phyloP scores from a whole-genome alignment of 2,113 vertebrate species.

The Formicarius rufipectus region DNA sequence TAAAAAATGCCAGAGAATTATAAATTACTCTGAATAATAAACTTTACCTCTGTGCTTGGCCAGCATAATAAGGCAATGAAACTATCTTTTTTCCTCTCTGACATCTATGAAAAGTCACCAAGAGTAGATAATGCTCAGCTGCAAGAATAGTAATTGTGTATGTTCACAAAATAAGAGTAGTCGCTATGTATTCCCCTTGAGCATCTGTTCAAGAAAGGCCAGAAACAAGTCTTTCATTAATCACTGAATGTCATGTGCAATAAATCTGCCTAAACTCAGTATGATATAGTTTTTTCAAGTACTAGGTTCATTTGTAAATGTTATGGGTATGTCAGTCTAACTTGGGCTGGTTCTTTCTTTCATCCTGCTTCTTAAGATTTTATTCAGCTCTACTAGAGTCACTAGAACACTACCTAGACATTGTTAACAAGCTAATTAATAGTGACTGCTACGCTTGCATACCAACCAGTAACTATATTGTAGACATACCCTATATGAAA shows the following conservation, averaged over 20 bases:
- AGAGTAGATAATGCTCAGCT: background rate
- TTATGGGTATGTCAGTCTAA: background rate
- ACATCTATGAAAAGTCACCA: background rate
- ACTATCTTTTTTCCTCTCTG: background rate
- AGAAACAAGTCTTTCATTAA: conserved; percentile 20
- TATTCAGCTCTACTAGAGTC: background rate
- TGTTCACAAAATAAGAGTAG: background rate
- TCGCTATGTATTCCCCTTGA: background rate
- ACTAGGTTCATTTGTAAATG: conserved; percentile 39
- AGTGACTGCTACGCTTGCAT: background rate
- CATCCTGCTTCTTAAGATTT: background rate
- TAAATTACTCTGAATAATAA: background rate
- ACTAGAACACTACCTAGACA: background rate
- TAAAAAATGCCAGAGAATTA: background rate
- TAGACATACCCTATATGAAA: background rate
- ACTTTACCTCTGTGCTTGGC: background rate
- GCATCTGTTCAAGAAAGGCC: background rate
- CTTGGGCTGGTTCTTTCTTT: background rate
- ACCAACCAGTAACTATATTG: background rate
- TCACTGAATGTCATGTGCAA: conserved; percentile 42
- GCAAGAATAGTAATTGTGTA: background rate
- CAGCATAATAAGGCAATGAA: background rate
- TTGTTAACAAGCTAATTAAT: background rate
- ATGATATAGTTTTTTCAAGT: conserved; percentile 35
- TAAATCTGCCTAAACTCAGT: conserved; percentile 45